Conservation (phyloP, 1,140 invertebrate species). For the Leptinotarsa defecta region DNA sequence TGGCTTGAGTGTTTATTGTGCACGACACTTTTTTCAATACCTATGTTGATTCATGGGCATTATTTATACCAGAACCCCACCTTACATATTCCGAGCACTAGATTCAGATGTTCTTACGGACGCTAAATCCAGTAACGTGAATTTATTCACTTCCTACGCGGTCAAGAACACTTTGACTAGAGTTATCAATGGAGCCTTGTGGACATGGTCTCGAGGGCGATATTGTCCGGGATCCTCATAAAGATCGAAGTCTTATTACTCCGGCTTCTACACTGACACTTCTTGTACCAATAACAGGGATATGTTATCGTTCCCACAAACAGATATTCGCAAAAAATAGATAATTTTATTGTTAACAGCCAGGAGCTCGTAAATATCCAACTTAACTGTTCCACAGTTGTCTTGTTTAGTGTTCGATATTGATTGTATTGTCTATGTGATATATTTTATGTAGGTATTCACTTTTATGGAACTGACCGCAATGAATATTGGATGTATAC, state of each 20-base stretch:
- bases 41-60: too few relatives aligned
- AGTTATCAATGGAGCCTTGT: slow-evolving; percentile 26
- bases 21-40: too few relatives aligned
- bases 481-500: too few relatives aligned
- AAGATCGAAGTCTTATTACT: slow-evolving; percentile 30
- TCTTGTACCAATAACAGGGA: slow-evolving; percentile 26
- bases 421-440: slow-evolving; percentile 1
- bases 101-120: slow-evolving; percentile 8
- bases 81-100: too few relatives aligned
- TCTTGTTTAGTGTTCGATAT: slow-evolving; percentile 13
- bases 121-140: slow-evolving; percentile 10
- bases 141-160: slow-evolving; percentile 32
- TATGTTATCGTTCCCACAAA: slow-evolving; percentile 23
- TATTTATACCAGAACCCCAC: too few relatives aligned
- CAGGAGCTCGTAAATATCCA: slow-evolving; percentile 18
- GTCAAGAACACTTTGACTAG: slow-evolving; percentile 20
- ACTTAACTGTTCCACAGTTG: not conserved
- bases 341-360: slow-evolving; percentile 19
- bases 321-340: slow-evolving; percentile 19
- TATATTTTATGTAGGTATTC: not conserved
- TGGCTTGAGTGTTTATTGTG: too few relatives aligned
- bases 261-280: slow-evolving; percentile 22
- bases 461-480: not conserved
- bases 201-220: slow-evolving; percentile 30
- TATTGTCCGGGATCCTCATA: slow-evolving; percentile 25